Percentiles rank a stretch among this genome's conserved stretches.
Evolutionary conservation across 2,797 vertebrate species (phyloP).

Genomic region (Harpagifer antarcticus): DNA sequence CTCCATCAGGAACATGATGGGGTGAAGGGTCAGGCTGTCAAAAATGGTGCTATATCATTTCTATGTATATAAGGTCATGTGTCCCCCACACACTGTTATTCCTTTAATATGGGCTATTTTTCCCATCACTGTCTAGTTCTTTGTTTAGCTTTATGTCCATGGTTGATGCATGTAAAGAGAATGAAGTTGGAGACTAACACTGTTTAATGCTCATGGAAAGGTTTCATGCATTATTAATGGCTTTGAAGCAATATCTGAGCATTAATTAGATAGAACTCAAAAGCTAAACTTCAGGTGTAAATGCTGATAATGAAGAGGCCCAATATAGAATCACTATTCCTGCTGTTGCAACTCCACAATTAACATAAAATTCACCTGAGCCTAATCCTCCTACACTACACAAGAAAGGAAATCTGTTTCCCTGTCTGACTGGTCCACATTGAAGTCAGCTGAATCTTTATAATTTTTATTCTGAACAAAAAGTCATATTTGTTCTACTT

Average conservation of each 20-base stretch:
- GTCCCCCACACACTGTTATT: constrained; percentile 27
- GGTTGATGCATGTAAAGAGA: constrained; percentile 44
- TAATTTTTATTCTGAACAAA: constrained; percentile 30
- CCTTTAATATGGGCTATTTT: constrained; percentile 49
- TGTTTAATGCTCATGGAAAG: constrained; percentile 27
- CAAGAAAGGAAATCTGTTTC: not conserved
- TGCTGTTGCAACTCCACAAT: constrained; percentile 2
- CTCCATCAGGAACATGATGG: not conserved
- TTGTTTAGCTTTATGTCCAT: constrained; percentile 28
- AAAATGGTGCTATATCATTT: constrained; percentile 47
- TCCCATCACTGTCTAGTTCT: constrained; percentile 11
- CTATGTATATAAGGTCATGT: constrained; percentile 48
- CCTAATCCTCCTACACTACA: constrained; percentile 35
- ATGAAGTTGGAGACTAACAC: constrained; percentile 50
- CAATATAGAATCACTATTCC: constrained; percentile 5
- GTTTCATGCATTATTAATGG: constrained; percentile 21
- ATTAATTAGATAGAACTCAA: constrained; percentile 9
- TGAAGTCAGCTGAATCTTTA: constrained; percentile 38
- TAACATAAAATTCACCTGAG: constrained; percentile 14
- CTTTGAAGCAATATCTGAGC: constrained; percentile 59
- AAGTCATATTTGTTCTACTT: constrained; percentile 68
- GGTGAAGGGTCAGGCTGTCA: constrained; percentile 30
- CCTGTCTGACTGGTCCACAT: not conserved
- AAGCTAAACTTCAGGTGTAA: constrained; percentile 1
- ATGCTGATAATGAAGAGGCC: not conserved